A percentile compares a stretch with the other conserved stretches of the same genome.
These are phyloP conservation scores for Mythimna pallens DNA, from an alignment of 2,888 invertebrate genomes.

Conservation along the genomic window DNA sequence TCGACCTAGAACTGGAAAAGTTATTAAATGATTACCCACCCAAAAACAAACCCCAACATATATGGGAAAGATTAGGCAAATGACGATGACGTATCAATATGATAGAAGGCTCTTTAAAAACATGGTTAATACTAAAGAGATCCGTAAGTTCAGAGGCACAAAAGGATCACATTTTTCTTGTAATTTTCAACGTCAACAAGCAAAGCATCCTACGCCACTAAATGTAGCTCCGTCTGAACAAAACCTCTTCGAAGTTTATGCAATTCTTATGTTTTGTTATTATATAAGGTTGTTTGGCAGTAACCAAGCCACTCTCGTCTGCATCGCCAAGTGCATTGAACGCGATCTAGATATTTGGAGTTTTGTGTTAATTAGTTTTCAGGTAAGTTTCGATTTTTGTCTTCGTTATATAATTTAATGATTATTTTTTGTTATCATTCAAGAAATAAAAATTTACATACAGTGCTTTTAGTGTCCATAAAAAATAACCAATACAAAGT, in stretches of 20 bases:
- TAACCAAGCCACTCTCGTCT: conserved; percentile 79
- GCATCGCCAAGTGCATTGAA: conserved; percentile 83
- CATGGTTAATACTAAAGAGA: background rate
- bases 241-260: conserved; percentile 82
- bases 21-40: too few relatives aligned
- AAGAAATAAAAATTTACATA: background rate
- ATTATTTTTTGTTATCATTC: background rate
- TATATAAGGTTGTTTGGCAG: conserved; percentile 87
- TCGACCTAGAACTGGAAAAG: too few relatives aligned
- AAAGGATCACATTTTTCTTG: background rate
- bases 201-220: background rate
- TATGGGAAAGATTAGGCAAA: background rate
- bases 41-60: background rate
- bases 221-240: conserved; percentile 38
- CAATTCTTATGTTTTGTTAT: conserved; percentile 89
- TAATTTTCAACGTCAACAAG: background rate
- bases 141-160: background rate
- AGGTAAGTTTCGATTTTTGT: conserved; percentile 71
- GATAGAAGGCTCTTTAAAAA: background rate
- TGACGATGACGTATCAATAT: background rate
- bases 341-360: conserved; percentile 74
- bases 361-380: conserved; percentile 57
- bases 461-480: background rate
- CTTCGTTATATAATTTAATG: background rate
- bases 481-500: background rate